Percentiles rank a stretch among this genome's conserved stretches.
phyloP scores from a whole-genome alignment of 2,113 vertebrate genomes.

The Echinops telfairi region DNA sequence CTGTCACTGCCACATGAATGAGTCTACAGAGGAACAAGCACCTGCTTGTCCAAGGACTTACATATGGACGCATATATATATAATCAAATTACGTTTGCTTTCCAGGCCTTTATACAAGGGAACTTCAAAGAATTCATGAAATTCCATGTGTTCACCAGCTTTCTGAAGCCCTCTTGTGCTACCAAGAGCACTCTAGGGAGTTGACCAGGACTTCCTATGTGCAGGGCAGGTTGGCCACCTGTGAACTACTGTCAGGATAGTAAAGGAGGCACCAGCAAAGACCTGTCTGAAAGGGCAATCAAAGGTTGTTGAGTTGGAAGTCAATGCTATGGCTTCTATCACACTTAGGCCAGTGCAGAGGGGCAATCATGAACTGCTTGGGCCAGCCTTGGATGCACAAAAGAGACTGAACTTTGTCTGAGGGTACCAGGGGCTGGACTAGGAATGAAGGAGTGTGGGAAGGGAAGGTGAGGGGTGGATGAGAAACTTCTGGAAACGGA shows the following conservation, averaged over 20 bases:
- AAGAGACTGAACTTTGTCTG: neutral
- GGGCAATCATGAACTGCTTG: neutral
- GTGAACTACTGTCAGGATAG: too few species aligned
- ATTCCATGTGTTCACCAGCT: neutral
- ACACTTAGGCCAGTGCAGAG: neutral
- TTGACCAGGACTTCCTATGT: neutral
- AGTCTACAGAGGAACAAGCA: neutral
- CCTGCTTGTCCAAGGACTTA: neutral
- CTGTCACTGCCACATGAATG: neutral
- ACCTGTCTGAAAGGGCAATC: neutral
- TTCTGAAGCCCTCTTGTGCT: slow-evolving; percentile 6
- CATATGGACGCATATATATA: neutral
- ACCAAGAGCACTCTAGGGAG: slow-evolving; percentile 24
- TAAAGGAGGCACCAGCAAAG: too few species aligned
- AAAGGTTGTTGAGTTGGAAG: slow-evolving; percentile 8
- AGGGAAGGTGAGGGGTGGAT: neutral
- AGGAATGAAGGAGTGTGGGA: neutral
- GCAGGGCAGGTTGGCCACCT: too few species aligned
- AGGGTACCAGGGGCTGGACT: neutral
- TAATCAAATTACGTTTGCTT: neutral
- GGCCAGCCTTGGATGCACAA: neutral
- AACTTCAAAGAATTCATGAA: slow-evolving; percentile 2
- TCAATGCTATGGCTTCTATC: neutral
- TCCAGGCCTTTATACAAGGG: neutral
- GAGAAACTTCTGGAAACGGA: neutral